Conservation (phyloP, 2,113 vertebrate species). For the Ictalurus punctatus region DNA sequence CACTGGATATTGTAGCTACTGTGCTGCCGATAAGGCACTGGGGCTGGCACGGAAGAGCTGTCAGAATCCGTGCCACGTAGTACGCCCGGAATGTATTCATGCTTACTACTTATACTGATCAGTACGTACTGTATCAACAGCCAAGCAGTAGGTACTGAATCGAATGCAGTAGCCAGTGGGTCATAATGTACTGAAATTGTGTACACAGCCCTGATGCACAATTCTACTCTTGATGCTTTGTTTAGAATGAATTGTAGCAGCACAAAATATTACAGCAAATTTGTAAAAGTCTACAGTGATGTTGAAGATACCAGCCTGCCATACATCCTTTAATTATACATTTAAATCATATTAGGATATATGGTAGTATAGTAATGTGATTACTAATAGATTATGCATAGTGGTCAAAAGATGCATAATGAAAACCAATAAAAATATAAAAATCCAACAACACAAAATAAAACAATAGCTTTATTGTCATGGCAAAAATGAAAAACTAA, state of each 20-base stretch:
- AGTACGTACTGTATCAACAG: no score
- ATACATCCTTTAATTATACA: neutral
- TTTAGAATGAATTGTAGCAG: neutral
- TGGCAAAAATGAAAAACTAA: neutral
- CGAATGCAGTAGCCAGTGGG: no score
- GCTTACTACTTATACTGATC: no score
- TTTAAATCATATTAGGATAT: neutral
- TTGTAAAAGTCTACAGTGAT: neutral
- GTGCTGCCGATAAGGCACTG: no score
- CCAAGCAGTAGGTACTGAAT: no score
- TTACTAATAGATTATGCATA: neutral
- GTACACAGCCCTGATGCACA: neutral
- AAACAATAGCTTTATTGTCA: neutral
- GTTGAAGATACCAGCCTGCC: neutral
- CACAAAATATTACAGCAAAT: neutral
- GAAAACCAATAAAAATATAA: neutral
- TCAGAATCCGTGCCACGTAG: no score
- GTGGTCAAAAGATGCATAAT: neutral
- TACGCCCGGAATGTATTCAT: no score
- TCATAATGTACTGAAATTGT: neutral
- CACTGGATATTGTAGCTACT: no score
- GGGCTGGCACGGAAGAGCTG: no score
- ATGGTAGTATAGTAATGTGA: neutral
- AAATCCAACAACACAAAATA: neutral
- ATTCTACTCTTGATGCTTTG: neutral